Conservation (phyloP, 2,113 vertebrate genomes). For the Takifugu flavidus region DNA sequence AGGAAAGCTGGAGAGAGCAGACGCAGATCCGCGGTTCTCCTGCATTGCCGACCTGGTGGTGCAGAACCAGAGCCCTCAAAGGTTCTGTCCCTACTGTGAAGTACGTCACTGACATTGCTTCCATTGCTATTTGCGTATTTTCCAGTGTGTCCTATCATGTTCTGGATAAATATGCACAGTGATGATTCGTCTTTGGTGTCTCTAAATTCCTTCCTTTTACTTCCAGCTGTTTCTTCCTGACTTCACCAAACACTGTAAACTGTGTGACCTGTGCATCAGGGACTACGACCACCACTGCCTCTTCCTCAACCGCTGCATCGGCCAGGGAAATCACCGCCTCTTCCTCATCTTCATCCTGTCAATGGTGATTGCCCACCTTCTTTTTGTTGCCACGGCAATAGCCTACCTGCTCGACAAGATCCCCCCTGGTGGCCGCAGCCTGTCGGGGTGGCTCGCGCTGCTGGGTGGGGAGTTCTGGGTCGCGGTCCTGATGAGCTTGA, state of each 20-base stretch:
- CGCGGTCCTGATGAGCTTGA: constrained; percentile 64
- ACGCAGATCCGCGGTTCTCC: constrained; percentile 66
- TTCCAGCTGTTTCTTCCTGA: constrained; percentile 73
- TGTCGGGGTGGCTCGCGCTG: constrained; percentile 42
- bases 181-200: no score
- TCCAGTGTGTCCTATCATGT: no score
- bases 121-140: no score
- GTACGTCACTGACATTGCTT: constrained; percentile 36
- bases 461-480: constrained; percentile 73
- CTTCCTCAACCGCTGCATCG: constrained; percentile 78
- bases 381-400: constrained; percentile 51
- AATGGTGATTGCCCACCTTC: constrained; percentile 56
- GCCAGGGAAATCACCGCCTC: constrained; percentile 72
- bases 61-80: constrained; percentile 65
- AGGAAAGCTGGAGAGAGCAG: constrained; percentile 57
- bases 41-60: constrained; percentile 73
- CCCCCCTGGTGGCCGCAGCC: background rate
- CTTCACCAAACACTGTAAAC: constrained; percentile 77
- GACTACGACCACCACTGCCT: constrained; percentile 82
- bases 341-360: constrained; percentile 75
- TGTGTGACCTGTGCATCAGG: constrained; percentile 76
- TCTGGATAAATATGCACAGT: no score
- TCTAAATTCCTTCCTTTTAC: background rate
- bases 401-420: constrained; percentile 57
- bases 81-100: constrained; percentile 82